phyloP scores from a whole-genome alignment of 2,888 invertebrate species.

The Agonopterix heracliana region DNA sequence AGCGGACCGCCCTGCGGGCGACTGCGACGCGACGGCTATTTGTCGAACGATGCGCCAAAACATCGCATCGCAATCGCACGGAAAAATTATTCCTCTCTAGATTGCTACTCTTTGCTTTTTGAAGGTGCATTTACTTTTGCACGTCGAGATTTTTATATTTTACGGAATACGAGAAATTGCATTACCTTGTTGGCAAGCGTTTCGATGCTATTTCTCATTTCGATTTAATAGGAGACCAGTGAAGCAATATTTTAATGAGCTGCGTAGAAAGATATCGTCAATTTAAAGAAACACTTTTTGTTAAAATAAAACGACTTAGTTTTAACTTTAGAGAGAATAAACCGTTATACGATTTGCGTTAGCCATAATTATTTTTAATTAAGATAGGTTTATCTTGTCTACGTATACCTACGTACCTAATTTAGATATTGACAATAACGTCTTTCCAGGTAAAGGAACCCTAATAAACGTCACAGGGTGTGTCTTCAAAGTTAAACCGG shows the following conservation, averaged over 20 bases:
- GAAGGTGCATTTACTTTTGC: constrained; percentile 61
- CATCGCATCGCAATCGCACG: constrained; percentile 67
- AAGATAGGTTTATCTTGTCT: too few relatives aligned
- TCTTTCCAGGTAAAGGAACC: constrained; percentile 5
- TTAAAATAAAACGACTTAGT: not conserved
- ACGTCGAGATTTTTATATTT: constrained; percentile 59
- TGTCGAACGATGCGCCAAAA: constrained; percentile 73
- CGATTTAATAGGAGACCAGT: constrained; percentile 31
- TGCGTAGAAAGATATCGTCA: constrained; percentile 1
- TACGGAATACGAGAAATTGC: constrained; percentile 60
- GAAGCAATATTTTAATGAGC: constrained; percentile 15
- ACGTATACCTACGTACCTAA: too few relatives aligned
- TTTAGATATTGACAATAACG: not conserved
- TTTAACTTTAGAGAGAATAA: too few relatives aligned
- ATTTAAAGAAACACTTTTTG: not conserved
- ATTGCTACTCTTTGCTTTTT: constrained; percentile 65
- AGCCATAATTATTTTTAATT: too few relatives aligned
- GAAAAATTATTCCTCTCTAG: constrained; percentile 67
- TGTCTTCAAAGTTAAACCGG: constrained; percentile 21
- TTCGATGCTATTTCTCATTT: constrained; percentile 57
- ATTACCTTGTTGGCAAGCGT: constrained; percentile 68
- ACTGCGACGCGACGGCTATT: constrained; percentile 34
- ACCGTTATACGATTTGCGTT: too few relatives aligned
- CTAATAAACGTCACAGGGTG: constrained; percentile 14
- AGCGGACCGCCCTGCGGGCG: constrained; percentile 62